Evolutionary conservation across 2,113 vertebrate species (phyloP).

Genomic region (Sprattus sprattus): DNA sequence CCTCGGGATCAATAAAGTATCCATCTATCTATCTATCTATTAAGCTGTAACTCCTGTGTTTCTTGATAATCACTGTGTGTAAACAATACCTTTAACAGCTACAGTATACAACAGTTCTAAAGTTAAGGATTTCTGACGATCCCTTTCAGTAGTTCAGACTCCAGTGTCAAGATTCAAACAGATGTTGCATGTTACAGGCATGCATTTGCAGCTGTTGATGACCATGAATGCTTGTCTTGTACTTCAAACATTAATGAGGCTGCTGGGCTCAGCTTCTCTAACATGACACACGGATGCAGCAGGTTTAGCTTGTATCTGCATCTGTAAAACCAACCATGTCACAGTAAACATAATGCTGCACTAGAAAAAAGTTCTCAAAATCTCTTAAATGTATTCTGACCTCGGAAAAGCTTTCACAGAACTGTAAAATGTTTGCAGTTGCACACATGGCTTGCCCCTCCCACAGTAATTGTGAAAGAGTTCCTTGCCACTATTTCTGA

Average conservation of each 20-base stretch:
- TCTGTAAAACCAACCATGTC: not conserved
- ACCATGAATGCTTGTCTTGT: not conserved
- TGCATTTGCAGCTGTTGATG: conserved; percentile 10
- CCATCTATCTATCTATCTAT: no score
- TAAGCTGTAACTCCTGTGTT: not conserved
- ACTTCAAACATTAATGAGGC: not conserved
- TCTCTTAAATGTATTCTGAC: no score
- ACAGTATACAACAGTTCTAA: not conserved
- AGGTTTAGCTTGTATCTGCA: not conserved
- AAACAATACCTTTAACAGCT: not conserved
- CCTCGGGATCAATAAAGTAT: no score
- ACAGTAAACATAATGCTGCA: not conserved
- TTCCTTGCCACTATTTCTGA: not conserved
- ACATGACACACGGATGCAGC: not conserved
- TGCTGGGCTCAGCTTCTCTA: not conserved
- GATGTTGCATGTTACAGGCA: not conserved
- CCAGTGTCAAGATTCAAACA: not conserved
- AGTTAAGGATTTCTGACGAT: not conserved
- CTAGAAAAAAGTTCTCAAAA: no score
- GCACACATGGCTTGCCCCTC: not conserved
- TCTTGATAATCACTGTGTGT: not conserved
- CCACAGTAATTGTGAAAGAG: not conserved
- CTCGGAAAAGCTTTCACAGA: not conserved
- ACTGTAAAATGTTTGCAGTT: not conserved
- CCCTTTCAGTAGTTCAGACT: not conserved